These are phyloP conservation scores for Phymanthus crucifer DNA, from an alignment of 92 coral and sea anemone genomes.

Conservation along the genomic window DNA sequence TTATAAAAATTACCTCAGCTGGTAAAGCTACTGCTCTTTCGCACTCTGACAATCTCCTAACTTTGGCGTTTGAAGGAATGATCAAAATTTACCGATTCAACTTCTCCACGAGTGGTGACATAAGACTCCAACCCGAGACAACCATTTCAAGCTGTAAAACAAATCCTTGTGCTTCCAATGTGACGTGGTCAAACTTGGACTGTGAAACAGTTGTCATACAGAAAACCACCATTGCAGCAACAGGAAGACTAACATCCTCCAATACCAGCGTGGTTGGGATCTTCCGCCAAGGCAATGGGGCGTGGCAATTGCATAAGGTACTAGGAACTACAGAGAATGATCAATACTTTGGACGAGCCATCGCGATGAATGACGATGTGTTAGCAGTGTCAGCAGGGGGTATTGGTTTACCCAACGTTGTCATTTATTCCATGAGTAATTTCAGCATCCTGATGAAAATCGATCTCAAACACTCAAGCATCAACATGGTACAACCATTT, in stretches of 20 bases:
- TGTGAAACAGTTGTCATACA: constrained; percentile 48
- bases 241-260: constrained; percentile 50
- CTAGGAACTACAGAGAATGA: constrained; percentile 49
- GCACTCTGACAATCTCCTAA: constrained; percentile 36
- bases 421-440: constrained; percentile 51
- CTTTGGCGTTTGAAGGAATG: constrained; percentile 25
- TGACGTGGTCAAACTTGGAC: constrained; percentile 69
- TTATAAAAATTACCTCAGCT: constrained; percentile 8
- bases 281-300: constrained; percentile 51
- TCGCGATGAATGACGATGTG: constrained; percentile 51
- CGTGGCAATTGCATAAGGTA: constrained; percentile 50
- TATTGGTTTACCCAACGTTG: constrained; percentile 26
- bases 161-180: constrained; percentile 43
- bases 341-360: constrained; percentile 53
- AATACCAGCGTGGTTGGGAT: constrained; percentile 67
- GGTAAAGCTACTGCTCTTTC: constrained; percentile 24
- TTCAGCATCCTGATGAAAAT: constrained; percentile 25
- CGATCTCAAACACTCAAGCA: constrained; percentile 35
- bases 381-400: constrained; percentile 59
- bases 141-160: not conserved
- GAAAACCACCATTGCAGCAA: constrained; percentile 50
- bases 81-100: constrained; percentile 17
- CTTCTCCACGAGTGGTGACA: constrained; percentile 8
- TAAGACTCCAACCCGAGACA: constrained; percentile 10
- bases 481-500: constrained; percentile 45